Evolutionary conservation across 2,113 vertebrate genomes (phyloP), one percentile per base, ranked within the genome.

Genomic region (Centrocercus urophasianus): DNA sequence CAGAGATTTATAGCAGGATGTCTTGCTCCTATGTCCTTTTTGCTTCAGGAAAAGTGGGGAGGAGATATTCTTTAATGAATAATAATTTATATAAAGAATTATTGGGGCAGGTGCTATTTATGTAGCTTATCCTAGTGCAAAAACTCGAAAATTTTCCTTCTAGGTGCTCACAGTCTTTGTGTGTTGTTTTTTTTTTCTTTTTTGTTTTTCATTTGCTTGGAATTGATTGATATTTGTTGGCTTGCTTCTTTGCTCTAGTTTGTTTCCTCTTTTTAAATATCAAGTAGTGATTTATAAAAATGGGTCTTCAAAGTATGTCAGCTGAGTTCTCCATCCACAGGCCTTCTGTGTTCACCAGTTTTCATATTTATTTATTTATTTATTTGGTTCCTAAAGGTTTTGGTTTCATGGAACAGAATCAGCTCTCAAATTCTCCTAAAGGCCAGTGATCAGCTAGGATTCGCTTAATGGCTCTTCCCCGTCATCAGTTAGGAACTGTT

Each of bases 41-140:
- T 18, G 6, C 6, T 25, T 24, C 30, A 42, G 43, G 2, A 0
- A 1, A 4, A n/a, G 28, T 1, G 7, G 3, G n/a, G 64, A 28
- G 17, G 30, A 18, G 24, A 30, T 10, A 28, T 6, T 2, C 13
- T 8, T 8, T 20, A 66, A 77, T 25, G 1, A 76, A 65, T 36
- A 63, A 43, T 52, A 1, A 57, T 2, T 47, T 73, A 25, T 69
- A 3, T 56, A 28, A 54, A 27, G n/a, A 91, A 19, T 15, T 81
- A 3, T 10, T 77, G 17, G 6, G 11, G 32, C 5, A 57, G 7
- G 2, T 43, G 32, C 42, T 61, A 28, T 30, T 69, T 13, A 20
- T 57, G 76, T 45, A 15, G 20, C 18, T 83, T 92, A 65, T 25
- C 16, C 34, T 40, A 52, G 9, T 32, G 11, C 12, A 48, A 43